Base-by-base conservation (phyloP, 2,888 invertebrate species). In the Phyllotreta cruciferae region DNA sequence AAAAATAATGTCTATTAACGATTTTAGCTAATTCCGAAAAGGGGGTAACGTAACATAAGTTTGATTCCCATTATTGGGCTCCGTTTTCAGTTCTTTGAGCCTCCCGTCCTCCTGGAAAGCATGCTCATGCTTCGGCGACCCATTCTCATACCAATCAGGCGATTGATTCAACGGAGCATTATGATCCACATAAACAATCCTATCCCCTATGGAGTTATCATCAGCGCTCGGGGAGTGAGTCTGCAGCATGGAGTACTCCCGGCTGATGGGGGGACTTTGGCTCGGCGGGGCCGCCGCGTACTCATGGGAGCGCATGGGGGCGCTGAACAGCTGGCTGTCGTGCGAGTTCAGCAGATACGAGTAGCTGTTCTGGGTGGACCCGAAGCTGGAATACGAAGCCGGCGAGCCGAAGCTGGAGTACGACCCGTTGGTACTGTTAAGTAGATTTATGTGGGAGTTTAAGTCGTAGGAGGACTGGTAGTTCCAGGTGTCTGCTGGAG, bases 401-500 rank as follows among this genome's bases (percentile, higher is more conserved):
- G 86, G 84, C 5, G 76, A 74, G 56, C 85, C 86, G 73, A 89
- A 90, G 56, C 85, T 85, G 5, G 88, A 86, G 69, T 90, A 90
- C 0, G 87, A 86, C 0, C 87, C 87, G 8, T 77, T 66, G 50
- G 90, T 85, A 0, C 91, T 88, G 60, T 91, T 90, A 39, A 92
- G 82, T 38, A 93, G 81, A 76, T 88, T 89, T 62, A 89, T 82
- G 76, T 93, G 93, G 7, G 92, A 88, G 13, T 90, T 88, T 10
- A 92, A 79, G 74, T 92, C 92, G 77, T 92, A 92, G 0, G 90
- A 88, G 41, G 91, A 87, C 71, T 90, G 90, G 67, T 79, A 79
- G 0, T 88, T 88, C 92, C 92, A 93, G 54, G 91, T 88, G 75
- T 92, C 92, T 0, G 90, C 88, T 1, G 91, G 89, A 2, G 78